Conservation (phyloP, 2,888 invertebrate genomes). For the Chamaedrilus cognettii region DNA sequence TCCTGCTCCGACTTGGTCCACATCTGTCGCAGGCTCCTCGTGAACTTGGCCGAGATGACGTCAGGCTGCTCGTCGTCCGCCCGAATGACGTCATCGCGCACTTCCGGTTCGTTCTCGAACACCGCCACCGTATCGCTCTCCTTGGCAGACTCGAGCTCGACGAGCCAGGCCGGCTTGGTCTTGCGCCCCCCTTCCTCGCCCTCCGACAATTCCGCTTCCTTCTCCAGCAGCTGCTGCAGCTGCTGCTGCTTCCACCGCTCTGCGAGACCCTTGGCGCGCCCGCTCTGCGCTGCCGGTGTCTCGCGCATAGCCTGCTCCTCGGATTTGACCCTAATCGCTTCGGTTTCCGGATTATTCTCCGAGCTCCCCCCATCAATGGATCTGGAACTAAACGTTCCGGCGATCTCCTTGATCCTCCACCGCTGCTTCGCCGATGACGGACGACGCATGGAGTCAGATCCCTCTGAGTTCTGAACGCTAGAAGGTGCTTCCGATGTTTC, state of each 20-base stretch:
- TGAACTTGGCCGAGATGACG: background rate
- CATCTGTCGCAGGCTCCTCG: slow-evolving; percentile 4
- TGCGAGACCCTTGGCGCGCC: background rate
- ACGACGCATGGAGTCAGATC: background rate
- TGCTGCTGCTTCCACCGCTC: background rate
- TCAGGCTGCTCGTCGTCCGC: slow-evolving; percentile 16
- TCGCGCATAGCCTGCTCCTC: background rate
- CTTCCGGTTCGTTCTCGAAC: slow-evolving; percentile 14
- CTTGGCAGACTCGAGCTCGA: background rate
- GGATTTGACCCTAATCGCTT: no score
- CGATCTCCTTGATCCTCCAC: background rate
- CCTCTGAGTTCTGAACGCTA: background rate
- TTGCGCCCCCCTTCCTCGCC: background rate
- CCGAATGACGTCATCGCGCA: slow-evolving; percentile 10
- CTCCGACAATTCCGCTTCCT: background rate
- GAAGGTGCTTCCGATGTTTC: background rate
- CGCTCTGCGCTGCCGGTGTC: background rate
- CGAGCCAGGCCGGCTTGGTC: background rate
- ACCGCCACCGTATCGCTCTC: background rate
- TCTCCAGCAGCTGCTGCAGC: background rate
- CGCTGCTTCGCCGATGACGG: background rate
- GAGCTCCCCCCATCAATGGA: no score
- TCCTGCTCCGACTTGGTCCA: slow-evolving; percentile 13
- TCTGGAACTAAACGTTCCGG: background rate
- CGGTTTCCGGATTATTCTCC: no score